A percentile compares a stretch with the other conserved stretches of the same genome.
Evolutionary conservation across 2,113 vertebrate species (phyloP).

Genomic region (Sclerurus mexicanus): DNA sequence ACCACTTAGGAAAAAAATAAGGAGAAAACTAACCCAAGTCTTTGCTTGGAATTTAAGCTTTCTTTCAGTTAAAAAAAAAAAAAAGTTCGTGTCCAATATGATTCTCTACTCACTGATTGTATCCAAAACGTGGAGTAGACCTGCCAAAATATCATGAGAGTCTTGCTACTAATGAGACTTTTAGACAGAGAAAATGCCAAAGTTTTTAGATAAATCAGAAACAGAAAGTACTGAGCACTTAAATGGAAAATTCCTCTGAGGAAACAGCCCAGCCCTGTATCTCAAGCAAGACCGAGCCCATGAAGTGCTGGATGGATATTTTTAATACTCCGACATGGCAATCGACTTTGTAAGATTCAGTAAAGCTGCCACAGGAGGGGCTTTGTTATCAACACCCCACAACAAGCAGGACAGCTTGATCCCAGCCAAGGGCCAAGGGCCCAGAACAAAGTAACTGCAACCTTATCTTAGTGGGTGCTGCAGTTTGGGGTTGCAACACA

Average conservation of each 20-base stretch:
- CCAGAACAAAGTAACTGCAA: background rate
- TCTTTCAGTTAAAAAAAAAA: background rate
- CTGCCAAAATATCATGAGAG: background rate
- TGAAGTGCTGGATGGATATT: background rate
- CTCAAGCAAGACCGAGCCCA: background rate
- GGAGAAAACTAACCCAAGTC: background rate
- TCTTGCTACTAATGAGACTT: conserved; percentile 20
- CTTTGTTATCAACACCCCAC: background rate
- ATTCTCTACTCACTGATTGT: background rate
- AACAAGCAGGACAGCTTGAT: background rate
- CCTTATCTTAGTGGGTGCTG: background rate
- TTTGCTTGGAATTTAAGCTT: background rate
- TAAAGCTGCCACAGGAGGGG: background rate
- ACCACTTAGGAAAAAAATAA: background rate
- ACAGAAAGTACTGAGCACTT: background rate
- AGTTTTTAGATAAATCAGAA: conserved; percentile 14
- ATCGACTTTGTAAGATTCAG: background rate
- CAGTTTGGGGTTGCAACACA: background rate
- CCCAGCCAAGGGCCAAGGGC: background rate
- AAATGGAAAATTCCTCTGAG: background rate
- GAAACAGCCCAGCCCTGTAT: background rate
- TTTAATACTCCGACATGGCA: background rate
- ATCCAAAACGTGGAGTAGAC: background rate
- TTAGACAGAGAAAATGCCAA: background rate
- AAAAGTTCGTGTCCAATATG: background rate